A percentile compares a stretch with the other conserved stretches of the same genome.
phyloP scores from a whole-genome alignment of 1,140 invertebrate species.

The Samia ricini region DNA sequence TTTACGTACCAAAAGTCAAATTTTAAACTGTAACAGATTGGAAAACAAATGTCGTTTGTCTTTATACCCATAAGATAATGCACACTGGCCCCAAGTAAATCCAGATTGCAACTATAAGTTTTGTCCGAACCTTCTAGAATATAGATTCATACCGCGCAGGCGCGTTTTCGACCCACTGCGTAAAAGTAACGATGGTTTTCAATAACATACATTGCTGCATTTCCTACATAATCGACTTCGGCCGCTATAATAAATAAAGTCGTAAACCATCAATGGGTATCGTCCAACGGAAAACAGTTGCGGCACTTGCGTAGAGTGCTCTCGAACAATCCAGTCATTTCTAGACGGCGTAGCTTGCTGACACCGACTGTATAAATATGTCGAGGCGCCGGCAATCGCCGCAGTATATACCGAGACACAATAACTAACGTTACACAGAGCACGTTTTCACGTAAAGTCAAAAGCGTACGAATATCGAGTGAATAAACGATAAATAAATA shows the following conservation, averaged over 20 bases:
- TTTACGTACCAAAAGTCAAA: no score
- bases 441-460: conserved; percentile 26
- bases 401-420: conserved; percentile 58
- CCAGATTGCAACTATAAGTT: neutral
- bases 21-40: no score
- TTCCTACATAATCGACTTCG: neutral
- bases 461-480: conserved; percentile 12
- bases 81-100: neutral
- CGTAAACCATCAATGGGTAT: neutral
- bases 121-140: conserved; percentile 16
- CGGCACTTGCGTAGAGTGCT: neutral
- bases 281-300: neutral
- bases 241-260: neutral
- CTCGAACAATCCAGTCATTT: conserved; percentile 25
- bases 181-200: neutral
- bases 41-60: no score
- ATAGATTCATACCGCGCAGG: conserved; percentile 12
- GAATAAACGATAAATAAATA: conserved; percentile 15
- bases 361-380: conserved; percentile 51
- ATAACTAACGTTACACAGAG: conserved; percentile 32
- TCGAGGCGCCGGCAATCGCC: conserved; percentile 20
- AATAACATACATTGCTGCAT: conserved; percentile 2
- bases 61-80: neutral
- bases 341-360: conserved; percentile 38
- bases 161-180: neutral